Evolutionary conservation across 2,113 vertebrate species (phyloP).

Genomic region (Anolis sagrei): DNA sequence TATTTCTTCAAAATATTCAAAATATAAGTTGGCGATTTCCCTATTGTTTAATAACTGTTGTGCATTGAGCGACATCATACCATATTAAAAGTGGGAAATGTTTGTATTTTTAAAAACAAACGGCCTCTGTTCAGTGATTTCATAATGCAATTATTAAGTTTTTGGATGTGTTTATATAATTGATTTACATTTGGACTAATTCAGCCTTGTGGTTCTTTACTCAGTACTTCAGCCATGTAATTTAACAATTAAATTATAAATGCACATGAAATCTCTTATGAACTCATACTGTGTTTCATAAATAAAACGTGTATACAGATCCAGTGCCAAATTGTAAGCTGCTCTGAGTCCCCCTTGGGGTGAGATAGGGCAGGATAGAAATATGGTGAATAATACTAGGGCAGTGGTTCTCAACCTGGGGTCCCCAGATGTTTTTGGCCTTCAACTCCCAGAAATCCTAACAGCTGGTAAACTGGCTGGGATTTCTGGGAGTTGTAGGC

Average conservation of each 20-base stretch:
- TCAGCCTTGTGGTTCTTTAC: neutral
- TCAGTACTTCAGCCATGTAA: neutral
- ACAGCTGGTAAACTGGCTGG: no score
- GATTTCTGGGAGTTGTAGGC: no score
- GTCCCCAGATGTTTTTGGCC: no score
- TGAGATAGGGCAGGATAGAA: no score
- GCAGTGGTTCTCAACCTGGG: no score
- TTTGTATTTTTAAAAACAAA: neutral
- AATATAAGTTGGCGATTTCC: neutral
- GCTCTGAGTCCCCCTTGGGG: no score
- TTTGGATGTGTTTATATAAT: slow-evolving; percentile 3
- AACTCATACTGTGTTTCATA: neutral
- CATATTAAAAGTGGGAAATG: slow-evolving; percentile 4
- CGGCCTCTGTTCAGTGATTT: slow-evolving; percentile 10
- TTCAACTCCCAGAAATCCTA: no score
- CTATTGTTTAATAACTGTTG: neutral
- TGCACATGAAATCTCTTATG: neutral
- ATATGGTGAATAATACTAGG: no score
- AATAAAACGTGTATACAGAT: neutral
- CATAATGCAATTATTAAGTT: slow-evolving; percentile 7
- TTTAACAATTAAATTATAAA: slow-evolving; percentile 7
- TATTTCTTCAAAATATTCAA: no score
- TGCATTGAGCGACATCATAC: neutral
- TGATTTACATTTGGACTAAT: slow-evolving; percentile 3
- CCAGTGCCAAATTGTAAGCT: no score